A percentile compares a stretch with the other conserved stretches of the same genome.
Conservation (phyloP, 2,888 invertebrate genomes). For the Phengaris arion region DNA sequence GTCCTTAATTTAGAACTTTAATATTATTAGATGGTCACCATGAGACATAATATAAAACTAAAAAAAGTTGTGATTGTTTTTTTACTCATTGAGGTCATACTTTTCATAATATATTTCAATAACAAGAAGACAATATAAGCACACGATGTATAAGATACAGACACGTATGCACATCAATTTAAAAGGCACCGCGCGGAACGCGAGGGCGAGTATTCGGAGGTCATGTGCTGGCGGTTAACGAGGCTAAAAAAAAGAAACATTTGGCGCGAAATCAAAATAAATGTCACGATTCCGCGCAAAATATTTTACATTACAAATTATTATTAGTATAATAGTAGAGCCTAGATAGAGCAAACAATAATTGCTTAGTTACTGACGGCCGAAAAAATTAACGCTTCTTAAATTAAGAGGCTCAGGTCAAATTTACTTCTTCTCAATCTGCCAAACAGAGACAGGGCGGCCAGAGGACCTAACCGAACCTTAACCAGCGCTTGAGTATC, state of each 20-base stretch:
- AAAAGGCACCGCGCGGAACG: conserved; percentile 72
- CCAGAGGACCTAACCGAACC: too few relatives aligned
- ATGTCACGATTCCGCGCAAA: neutral
- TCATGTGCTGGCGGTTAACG: conserved; percentile 47
- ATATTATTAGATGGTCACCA: neutral
- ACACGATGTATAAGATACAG: conserved; percentile 54
- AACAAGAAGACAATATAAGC: conserved; percentile 8
- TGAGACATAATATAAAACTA: neutral
- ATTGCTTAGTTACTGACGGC: too few relatives aligned
- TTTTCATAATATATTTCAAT: neutral
- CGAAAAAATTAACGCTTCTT: too few relatives aligned
- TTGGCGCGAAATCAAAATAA: conserved; percentile 19
- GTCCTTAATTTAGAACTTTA: neutral
- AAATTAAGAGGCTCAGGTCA: too few relatives aligned
- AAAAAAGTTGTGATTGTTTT: neutral
- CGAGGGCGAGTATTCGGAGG: conserved; percentile 66
- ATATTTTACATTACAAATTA: neutral
- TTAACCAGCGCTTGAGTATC: too few relatives aligned
- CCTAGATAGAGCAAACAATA: too few relatives aligned
- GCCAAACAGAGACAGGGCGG: too few relatives aligned
- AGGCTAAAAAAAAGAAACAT: conserved; percentile 36
- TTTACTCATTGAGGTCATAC: neutral
- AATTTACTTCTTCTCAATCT: too few relatives aligned
- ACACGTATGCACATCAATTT: conserved; percentile 78
- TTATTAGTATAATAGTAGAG: too few relatives aligned